phyloP scores from a whole-genome alignment of 35 echinoderm and acorn worm species.

The Hemicentrotus pulcherrimus region DNA sequence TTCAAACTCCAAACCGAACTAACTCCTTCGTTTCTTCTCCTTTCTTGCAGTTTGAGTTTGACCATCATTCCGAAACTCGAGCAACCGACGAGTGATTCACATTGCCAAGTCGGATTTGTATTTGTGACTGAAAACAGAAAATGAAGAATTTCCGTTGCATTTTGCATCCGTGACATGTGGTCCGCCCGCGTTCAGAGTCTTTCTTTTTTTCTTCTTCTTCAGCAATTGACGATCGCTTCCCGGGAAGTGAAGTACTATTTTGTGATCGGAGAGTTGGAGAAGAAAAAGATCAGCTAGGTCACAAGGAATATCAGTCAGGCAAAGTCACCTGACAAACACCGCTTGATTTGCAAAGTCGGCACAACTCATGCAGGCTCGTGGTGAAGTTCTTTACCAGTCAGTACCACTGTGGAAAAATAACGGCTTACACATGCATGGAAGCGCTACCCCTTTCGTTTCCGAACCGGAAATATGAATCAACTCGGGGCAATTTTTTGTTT shows the following conservation, averaged over 20 bases:
- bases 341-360: not conserved
- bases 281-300: not conserved
- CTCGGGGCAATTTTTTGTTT: not conserved
- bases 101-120: not conserved
- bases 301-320: not conserved
- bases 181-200: not conserved
- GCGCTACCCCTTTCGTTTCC: not conserved
- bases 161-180: not conserved
- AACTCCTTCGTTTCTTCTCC: not conserved
- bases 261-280: not conserved
- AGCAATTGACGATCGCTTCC: not conserved
- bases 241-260: not conserved
- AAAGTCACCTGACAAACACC: not conserved
- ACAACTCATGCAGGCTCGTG: not conserved
- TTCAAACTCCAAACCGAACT: not conserved
- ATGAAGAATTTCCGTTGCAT: not conserved
- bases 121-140: constrained; percentile 2
- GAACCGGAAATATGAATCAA: not conserved
- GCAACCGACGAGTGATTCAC: not conserved
- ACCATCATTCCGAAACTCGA: not conserved
- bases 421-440: not conserved
- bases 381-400: not conserved
- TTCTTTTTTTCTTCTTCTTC: not conserved
- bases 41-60: not conserved
- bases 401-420: not conserved